Base-by-base conservation (phyloP, 2,888 invertebrate genomes). In the Tipula unca region DNA sequence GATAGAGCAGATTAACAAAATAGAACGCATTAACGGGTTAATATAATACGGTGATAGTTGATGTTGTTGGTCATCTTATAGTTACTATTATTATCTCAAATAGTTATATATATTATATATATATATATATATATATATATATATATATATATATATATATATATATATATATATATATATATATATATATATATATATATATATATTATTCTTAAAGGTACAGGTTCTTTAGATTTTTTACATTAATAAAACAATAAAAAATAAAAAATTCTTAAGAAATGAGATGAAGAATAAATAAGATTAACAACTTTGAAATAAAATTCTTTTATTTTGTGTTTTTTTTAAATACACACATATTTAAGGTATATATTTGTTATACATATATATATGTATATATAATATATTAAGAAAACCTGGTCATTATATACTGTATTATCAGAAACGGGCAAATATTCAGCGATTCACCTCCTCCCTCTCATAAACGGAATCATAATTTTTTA, bases 181-280 rank as follows among this genome's bases (percentile, higher is more conserved):
- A n/a, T n/a, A n/a, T n/a, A n/a, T n/a, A n/a, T n/a, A n/a, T n/a
- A n/a, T n/a, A n/a, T n/a, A n/a, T n/a, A n/a, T 48, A 25, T 69
- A 69, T 69, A 69, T 69, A 25, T 69, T 25, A 69, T 69, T 69
- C 69, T 10, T 69, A 25, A 20, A 69, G 25, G 69, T 69, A 69
- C 69, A 69, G 69, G 69, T 69, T 69, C 25, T 69, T 69, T 69
- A 69, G 25, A 69, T 69, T 69, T 42, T 69, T 69, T 69, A 69
- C 69, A 69, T 69, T 69, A 69, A 69, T 69, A 69, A 69, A 69
- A 69, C 69, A 69, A 69, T 69, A 69, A 69, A 69, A 69, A 69
- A 17, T 48, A 48, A 69, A 69, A 69, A 69, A 69, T 69, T 69
- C 69, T 69, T 69, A 69, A 69, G 69, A 69, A 69, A 20, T 69